These are phyloP conservation scores for Phalacrocorax brasilianus DNA, from an alignment of 2,113 vertebrate species.

Conservation along the genomic window DNA sequence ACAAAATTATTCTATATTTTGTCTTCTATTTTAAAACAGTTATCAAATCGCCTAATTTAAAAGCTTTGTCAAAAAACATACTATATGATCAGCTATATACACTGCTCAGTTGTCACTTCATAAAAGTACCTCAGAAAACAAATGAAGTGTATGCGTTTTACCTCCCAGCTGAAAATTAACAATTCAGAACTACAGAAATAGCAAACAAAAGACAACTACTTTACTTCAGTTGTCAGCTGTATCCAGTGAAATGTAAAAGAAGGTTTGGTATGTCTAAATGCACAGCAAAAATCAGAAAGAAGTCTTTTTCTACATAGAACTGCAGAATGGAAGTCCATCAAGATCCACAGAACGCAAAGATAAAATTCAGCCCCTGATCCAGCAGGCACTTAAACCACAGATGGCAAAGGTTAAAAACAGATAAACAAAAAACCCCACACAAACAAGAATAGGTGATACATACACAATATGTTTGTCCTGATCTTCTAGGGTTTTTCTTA, in stretches of 20 bases:
- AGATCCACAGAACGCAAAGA: not conserved
- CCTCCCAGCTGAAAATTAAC: not conserved
- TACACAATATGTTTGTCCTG: not conserved
- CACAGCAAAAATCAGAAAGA: not conserved
- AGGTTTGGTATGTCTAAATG: not conserved
- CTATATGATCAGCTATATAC: not conserved
- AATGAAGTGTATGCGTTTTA: not conserved
- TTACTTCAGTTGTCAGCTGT: not conserved
- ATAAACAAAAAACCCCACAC: not conserved
- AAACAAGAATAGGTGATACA: not conserved
- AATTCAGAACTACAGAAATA: constrained; percentile 4
- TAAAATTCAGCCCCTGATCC: not conserved
- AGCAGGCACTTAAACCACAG: not conserved
- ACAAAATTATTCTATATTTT: not conserved
- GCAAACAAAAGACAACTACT: not conserved
- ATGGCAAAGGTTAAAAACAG: not conserved
- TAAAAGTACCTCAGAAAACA: not conserved
- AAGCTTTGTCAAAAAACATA: not conserved
- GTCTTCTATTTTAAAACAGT: not conserved
- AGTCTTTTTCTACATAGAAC: not conserved
- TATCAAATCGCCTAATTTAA: not conserved
- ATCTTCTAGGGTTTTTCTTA: not conserved
- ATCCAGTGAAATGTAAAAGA: constrained; percentile 27
- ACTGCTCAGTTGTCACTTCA: not conserved
- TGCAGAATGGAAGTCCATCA: not conserved